Conservation (phyloP, 2,113 vertebrate genomes). For the Cyanoramphus novaezelandiae region DNA sequence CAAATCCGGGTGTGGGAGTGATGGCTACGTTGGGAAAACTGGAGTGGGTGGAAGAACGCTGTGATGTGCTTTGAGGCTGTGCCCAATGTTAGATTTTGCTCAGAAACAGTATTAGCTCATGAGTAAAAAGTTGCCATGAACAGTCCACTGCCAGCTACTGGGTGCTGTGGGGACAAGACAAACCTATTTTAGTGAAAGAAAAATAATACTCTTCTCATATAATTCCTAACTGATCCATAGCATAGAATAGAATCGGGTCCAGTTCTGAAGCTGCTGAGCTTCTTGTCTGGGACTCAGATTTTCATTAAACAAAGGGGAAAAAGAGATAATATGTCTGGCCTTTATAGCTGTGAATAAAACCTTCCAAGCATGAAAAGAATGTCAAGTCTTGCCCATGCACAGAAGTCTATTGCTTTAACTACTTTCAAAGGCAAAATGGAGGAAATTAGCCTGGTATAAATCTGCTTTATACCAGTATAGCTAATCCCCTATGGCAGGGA, state of each 20-base stretch:
- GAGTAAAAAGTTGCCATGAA: not conserved
- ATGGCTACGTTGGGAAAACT: not conserved
- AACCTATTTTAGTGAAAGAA: not conserved
- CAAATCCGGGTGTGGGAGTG: not conserved
- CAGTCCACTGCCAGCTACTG: not conserved
- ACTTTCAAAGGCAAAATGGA: not conserved
- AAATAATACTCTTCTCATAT: not conserved
- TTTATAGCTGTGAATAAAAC: conserved; percentile 39
- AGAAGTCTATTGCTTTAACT: not conserved
- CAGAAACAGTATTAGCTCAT: not conserved
- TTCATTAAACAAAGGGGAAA: not conserved
- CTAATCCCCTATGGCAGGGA: not conserved
- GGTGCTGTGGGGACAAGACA: not conserved
- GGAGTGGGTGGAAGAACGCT: not conserved
- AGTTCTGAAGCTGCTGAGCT: not conserved
- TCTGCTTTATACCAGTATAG: not conserved
- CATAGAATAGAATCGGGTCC: not conserved
- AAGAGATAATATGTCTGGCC: not conserved
- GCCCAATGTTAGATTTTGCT: not conserved
- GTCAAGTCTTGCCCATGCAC: not conserved
- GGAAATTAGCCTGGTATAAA: not conserved
- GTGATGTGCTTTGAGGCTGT: not conserved
- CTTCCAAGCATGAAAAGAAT: conserved; percentile 33
- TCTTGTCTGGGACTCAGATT: not conserved
- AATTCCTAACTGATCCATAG: not conserved